phyloP scores from a whole-genome alignment of 1,140 invertebrate species.

The Amphibalanus amphitrite region DNA sequence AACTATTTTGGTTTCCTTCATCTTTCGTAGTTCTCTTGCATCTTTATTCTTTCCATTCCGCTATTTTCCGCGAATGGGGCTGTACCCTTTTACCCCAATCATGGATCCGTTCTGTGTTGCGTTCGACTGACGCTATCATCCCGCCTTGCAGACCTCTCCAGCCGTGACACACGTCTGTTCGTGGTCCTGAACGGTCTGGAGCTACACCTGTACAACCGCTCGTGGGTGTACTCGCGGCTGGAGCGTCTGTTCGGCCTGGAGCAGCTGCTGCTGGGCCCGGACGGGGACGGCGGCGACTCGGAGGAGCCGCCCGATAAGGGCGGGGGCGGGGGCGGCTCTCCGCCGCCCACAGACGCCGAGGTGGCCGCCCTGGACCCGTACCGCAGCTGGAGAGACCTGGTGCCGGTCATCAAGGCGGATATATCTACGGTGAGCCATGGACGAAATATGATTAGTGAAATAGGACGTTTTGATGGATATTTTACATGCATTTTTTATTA shows the following conservation, averaged over 20 bases:
- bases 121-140: too few relatives aligned
- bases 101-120: too few relatives aligned
- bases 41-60: too few relatives aligned
- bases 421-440: conserved; percentile 5
- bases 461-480: too few relatives aligned
- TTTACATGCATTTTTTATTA: too few relatives aligned
- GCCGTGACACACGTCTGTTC: conserved; percentile 82
- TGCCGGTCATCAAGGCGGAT: conserved; percentile 91
- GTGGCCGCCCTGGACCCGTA: conserved; percentile 11
- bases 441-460: too few relatives aligned
- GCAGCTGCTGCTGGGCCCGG: conserved; percentile 43
- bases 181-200: conserved; percentile 91
- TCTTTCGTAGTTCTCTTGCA: too few relatives aligned
- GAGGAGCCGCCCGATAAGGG: conserved; percentile 13
- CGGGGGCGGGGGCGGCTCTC: conserved; percentile 3
- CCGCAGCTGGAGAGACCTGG: conserved; percentile 71
- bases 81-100: too few relatives aligned
- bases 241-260: conserved; percentile 79
- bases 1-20: too few relatives aligned
- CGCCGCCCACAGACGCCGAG: neutral
- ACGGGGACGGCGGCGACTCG: conserved; percentile 17
- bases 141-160: conserved; percentile 65
- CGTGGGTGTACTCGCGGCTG: conserved; percentile 65
- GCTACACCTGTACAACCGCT: conserved; percentile 88
- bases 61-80: too few relatives aligned